Percentiles rank a stretch among this genome's conserved stretches.
phyloP scores from a whole-genome alignment of 1,140 invertebrate species.

The Neodiprion lecontei region DNA sequence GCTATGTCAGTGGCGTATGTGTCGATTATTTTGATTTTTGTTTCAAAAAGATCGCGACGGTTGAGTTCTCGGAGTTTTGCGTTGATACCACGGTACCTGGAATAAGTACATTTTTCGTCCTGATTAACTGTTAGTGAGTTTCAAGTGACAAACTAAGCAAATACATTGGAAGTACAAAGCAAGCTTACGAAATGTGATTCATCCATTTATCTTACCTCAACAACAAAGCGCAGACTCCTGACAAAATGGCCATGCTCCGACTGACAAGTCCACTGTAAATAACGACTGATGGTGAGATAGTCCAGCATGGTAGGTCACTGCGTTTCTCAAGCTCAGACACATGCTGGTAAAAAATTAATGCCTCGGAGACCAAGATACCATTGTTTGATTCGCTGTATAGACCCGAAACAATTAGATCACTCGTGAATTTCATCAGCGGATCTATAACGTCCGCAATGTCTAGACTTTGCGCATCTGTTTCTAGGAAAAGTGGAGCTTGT shows the following conservation, averaged over 20 bases:
- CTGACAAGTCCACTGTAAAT: slow-evolving; percentile 49
- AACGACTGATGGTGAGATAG: slow-evolving; percentile 44
- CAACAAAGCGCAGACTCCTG: slow-evolving; percentile 47
- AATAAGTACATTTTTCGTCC: neutral
- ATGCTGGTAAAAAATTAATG: slow-evolving; percentile 50
- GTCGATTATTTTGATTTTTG: slow-evolving; percentile 26
- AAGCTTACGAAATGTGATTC: slow-evolving; percentile 11
- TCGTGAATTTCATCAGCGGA: slow-evolving; percentile 27
- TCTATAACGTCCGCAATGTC: slow-evolving; percentile 37
- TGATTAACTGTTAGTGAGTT: too few relatives aligned
- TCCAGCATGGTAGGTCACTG: slow-evolving; percentile 33
- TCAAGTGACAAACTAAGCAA: neutral
- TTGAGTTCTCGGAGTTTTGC: slow-evolving; percentile 19
- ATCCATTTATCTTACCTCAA: slow-evolving; percentile 32
- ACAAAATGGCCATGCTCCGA: slow-evolving; percentile 40
- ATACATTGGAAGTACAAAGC: slow-evolving; percentile 14
- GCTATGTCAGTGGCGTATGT: slow-evolving; percentile 38
- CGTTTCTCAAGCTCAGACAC: slow-evolving; percentile 37
- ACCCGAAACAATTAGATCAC: slow-evolving; percentile 41
- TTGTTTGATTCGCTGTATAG: slow-evolving; percentile 43
- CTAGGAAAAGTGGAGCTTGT: slow-evolving; percentile 42
- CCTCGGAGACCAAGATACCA: slow-evolving; percentile 39
- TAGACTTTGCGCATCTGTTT: slow-evolving; percentile 27
- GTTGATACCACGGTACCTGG: slow-evolving; percentile 35
- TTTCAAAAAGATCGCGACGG: slow-evolving; percentile 14